Percentiles rank a stretch among this genome's conserved stretches.
Conservation (phyloP, 2,888 invertebrate species). For the Dasypogon diadema region DNA sequence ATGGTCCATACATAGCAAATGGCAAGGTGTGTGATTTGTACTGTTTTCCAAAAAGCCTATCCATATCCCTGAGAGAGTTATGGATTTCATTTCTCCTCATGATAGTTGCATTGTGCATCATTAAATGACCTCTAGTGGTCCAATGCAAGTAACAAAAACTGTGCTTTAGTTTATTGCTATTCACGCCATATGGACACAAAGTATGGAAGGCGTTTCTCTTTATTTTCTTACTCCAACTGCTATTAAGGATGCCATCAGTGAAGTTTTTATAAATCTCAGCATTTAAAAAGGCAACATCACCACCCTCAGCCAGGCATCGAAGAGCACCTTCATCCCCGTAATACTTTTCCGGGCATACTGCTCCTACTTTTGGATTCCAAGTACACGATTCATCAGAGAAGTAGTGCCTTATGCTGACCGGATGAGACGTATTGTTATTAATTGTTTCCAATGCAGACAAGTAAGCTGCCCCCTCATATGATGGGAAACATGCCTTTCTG, state of each 20-base stretch:
- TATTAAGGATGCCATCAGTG: conserved; percentile 71
- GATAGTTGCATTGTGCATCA: conserved; percentile 71
- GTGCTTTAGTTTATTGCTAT: conserved; percentile 62
- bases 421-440: conserved; percentile 65
- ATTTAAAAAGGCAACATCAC: conserved; percentile 84
- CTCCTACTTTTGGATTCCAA: conserved; percentile 65
- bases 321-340: conserved; percentile 76
- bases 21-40: conserved; percentile 72
- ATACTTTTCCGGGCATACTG: conserved; percentile 65
- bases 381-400: conserved; percentile 80
- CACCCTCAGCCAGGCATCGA: conserved; percentile 76
- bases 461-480: conserved; percentile 81
- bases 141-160: conserved; percentile 75
- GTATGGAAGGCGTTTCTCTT: conserved; percentile 68
- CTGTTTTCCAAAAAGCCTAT: conserved; percentile 77
- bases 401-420: conserved; percentile 63
- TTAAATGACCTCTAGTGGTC: conserved; percentile 77
- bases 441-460: conserved; percentile 72
- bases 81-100: conserved; percentile 77
- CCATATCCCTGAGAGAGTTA: conserved; percentile 77
- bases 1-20: conserved; percentile 79
- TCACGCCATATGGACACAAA: conserved; percentile 71
- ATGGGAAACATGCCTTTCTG: conserved; percentile 83
- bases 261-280: conserved; percentile 74
- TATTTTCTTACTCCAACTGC: conserved; percentile 66